phyloP scores from a whole-genome alignment of 2,797 vertebrate species.

The Halcyon chelicuti region DNA sequence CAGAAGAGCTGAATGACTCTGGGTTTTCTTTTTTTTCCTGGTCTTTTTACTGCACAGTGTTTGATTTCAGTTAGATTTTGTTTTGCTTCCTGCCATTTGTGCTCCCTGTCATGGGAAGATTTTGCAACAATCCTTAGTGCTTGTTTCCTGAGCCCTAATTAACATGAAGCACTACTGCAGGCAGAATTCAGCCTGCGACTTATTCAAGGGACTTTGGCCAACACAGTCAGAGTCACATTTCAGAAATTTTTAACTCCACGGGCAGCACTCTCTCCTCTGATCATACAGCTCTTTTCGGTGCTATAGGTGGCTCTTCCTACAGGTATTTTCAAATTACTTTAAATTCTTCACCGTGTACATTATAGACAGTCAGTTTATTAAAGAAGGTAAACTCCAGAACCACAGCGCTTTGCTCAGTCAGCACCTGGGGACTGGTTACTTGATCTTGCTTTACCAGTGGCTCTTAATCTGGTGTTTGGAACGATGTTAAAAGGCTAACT shows the following conservation, averaged over 20 bases:
- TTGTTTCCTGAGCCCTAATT: background rate
- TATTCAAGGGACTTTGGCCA: background rate
- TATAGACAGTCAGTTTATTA: conserved; percentile 26
- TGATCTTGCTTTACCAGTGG: background rate
- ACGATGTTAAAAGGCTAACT: conserved; percentile 32
- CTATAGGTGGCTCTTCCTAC: background rate
- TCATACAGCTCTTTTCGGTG: background rate
- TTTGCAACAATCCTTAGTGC: background rate
- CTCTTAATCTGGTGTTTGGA: background rate
- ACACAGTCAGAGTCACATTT: background rate
- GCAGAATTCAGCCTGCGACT: background rate
- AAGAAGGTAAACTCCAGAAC: background rate
- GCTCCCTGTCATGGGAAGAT: background rate
- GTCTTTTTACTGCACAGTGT: background rate
- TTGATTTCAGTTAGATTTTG: background rate
- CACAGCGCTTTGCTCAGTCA: background rate
- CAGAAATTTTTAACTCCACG: background rate
- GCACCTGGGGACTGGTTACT: conserved; percentile 33
- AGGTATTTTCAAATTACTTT: background rate
- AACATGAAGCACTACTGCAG: background rate
- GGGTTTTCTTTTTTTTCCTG: background rate
- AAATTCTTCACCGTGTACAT: background rate
- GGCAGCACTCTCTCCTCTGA: background rate
- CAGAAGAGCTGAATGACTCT: background rate
- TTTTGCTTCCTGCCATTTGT: background rate